Percentiles rank a stretch among this genome's conserved stretches.
Evolutionary conservation across 2,113 vertebrate species (phyloP).

Genomic region (Balaeniceps rex): DNA sequence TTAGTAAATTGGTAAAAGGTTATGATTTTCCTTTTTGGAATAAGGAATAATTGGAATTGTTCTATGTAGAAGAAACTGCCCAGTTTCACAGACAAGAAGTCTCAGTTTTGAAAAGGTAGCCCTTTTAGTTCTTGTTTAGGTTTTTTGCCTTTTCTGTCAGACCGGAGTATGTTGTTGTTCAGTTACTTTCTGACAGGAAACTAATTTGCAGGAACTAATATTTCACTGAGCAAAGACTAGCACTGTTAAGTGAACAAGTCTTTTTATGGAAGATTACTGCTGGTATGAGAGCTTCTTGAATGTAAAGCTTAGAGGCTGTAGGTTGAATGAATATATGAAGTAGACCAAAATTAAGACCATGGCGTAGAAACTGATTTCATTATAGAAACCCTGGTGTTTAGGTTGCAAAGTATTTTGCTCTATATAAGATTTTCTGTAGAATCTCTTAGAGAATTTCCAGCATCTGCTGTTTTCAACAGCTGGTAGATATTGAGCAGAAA

Average conservation of each 20-base stretch:
- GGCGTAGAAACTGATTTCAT: neutral
- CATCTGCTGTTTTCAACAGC: slow-evolving; percentile 18
- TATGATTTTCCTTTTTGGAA: neutral
- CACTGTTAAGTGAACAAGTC: neutral
- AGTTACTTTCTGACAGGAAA: neutral
- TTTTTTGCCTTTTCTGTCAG: neutral
- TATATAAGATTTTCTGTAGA: neutral
- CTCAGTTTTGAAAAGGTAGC: neutral
- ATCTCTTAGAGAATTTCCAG: neutral
- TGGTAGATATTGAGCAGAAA: slow-evolving; percentile 5
- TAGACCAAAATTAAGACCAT: neutral
- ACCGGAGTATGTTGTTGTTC: neutral
- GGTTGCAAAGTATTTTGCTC: neutral
- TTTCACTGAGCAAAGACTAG: neutral
- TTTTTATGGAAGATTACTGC: neutral
- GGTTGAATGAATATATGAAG: neutral
- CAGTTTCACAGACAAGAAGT: neutral
- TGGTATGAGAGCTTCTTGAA: neutral
- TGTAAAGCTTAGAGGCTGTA: neutral
- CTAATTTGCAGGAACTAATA: neutral
- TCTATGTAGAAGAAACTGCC: neutral
- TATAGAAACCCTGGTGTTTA: neutral
- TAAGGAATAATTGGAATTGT: neutral
- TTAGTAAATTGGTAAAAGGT: neutral
- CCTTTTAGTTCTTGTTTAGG: neutral